phyloP scores from a whole-genome alignment of 1,140 invertebrate genomes.

The Chironomus tepperi region DNA sequence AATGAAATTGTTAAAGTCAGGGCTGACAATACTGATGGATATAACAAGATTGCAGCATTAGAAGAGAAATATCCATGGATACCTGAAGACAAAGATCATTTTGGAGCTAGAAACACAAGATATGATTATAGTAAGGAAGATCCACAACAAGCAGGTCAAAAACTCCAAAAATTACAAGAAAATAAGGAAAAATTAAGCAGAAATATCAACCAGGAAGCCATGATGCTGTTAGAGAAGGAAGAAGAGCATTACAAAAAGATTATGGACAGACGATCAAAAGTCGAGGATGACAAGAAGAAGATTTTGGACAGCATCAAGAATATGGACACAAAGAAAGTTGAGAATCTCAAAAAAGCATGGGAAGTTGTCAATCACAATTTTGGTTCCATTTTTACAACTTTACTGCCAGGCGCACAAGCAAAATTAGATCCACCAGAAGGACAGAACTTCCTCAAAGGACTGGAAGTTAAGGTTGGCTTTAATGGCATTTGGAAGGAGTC shows the following conservation, averaged over 20 bases:
- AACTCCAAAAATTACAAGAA: conserved; percentile 53
- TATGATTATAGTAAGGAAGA: conserved; percentile 50
- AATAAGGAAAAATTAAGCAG: conserved; percentile 64
- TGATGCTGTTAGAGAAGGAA: conserved; percentile 74
- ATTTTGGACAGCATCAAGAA: conserved; percentile 75
- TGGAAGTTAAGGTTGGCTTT: conserved; percentile 90
- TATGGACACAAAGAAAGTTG: conserved; percentile 82
- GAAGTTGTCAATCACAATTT: conserved; percentile 83
- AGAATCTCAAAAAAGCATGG: conserved; percentile 71
- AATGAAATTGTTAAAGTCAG: conserved; percentile 56
- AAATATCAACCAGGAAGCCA: conserved; percentile 76
- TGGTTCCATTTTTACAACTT: conserved; percentile 88
- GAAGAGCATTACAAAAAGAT: conserved; percentile 80
- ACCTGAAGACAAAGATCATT: conserved; percentile 64
- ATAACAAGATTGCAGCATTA: conserved; percentile 37
- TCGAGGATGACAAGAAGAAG: conserved; percentile 78
- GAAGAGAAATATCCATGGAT: conserved; percentile 59
- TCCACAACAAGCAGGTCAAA: conserved; percentile 50
- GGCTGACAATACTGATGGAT: conserved; percentile 40
- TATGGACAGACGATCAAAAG: conserved; percentile 69
- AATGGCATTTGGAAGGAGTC: conserved; percentile 95
- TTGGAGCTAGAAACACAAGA: conserved; percentile 58
- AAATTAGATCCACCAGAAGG: conserved; percentile 70
- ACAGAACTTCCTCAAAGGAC: conserved; percentile 67
- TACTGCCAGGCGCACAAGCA: conserved; percentile 83